phyloP scores from a whole-genome alignment of 2,113 vertebrate species.

The Danionella cerebrum region DNA sequence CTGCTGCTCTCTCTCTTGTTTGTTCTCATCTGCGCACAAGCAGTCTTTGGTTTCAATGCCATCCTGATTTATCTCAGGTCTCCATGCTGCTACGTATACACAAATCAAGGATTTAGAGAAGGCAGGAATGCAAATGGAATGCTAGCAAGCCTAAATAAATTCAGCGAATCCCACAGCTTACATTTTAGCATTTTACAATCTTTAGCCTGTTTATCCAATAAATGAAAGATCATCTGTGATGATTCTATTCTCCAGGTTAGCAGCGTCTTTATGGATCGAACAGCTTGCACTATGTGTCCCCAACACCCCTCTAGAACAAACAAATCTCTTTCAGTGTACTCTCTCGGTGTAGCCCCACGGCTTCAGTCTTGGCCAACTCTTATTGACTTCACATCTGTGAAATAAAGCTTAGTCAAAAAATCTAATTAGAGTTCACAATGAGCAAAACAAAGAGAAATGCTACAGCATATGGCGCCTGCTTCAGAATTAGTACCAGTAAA shows the following conservation, averaged over 20 bases:
- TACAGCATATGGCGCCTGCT: conserved; percentile 57
- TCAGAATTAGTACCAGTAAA: conserved; percentile 63
- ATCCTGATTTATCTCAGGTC: conserved; percentile 9
- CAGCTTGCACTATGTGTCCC: conserved; percentile 16
- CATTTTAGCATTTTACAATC: background rate
- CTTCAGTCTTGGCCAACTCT: conserved; percentile 33
- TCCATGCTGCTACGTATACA: background rate
- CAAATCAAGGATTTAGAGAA: conserved; percentile 15
- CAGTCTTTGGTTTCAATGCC: background rate
- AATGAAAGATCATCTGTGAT: conserved; percentile 7
- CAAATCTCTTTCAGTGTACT: background rate
- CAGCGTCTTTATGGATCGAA: background rate
- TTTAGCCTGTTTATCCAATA: conserved; percentile 22
- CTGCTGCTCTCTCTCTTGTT: background rate
- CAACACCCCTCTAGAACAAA: background rate
- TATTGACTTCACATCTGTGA: conserved; percentile 51
- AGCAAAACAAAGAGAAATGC: conserved; percentile 49
- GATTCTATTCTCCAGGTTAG: conserved; percentile 1
- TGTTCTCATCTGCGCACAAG: background rate
- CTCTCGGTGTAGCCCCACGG: background rate
- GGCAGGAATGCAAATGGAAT: conserved; percentile 12
- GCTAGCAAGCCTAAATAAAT: background rate
- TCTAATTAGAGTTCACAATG: conserved; percentile 57
- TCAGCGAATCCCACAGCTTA: background rate
- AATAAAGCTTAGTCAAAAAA: conserved; percentile 45